phyloP scores from a whole-genome alignment of 2,113 vertebrate species.

The Pandion haliaetus region DNA sequence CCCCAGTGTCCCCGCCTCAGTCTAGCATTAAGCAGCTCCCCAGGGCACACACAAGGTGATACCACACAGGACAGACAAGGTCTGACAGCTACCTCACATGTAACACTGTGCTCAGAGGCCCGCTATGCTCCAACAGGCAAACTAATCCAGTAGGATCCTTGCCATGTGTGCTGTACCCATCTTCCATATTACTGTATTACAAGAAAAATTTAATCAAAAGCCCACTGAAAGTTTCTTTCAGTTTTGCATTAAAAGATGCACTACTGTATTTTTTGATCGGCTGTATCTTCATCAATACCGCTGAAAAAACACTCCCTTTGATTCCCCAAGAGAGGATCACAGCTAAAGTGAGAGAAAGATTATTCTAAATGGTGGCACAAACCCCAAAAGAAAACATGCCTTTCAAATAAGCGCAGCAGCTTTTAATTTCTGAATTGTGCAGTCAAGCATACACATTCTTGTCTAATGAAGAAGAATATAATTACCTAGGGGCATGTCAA shows the following conservation, averaged over 20 bases:
- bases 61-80: background rate
- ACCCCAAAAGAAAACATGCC: slow-evolving; percentile 45
- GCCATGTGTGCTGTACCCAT: background rate
- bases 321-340: background rate
- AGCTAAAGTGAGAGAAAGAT: slow-evolving; percentile 25
- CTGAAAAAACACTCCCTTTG: background rate
- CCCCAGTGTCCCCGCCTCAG: background rate
- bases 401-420: slow-evolving; percentile 39
- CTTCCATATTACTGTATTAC: background rate
- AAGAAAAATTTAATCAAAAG: background rate
- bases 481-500: slow-evolving; percentile 50
- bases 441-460: slow-evolving; percentile 36
- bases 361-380: slow-evolving; percentile 51
- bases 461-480: slow-evolving; percentile 49
- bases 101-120: background rate
- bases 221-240: background rate
- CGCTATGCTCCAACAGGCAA: background rate
- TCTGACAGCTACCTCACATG: background rate
- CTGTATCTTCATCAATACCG: background rate
- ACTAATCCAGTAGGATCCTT: background rate
- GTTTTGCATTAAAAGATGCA: background rate
- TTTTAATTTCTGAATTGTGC: slow-evolving; percentile 44
- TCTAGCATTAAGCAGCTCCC: background rate
- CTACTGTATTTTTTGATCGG: background rate
- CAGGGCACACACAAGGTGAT: background rate